Conservation (phyloP, 1,140 invertebrate genomes). For the Neodiprion lecontei region DNA sequence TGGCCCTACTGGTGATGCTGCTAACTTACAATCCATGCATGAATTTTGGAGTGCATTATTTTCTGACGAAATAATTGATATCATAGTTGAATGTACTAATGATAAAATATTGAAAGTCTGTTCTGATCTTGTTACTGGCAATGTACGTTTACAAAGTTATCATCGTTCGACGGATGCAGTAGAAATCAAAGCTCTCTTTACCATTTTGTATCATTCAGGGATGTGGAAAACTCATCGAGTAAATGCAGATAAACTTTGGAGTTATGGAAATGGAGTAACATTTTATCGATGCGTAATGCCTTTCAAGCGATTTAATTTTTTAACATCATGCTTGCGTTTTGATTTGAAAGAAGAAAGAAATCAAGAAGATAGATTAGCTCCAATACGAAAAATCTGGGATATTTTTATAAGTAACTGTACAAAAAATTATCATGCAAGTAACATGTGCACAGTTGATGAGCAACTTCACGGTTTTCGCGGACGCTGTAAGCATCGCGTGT, state of each 20-base stretch:
- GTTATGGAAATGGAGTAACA: slow-evolving; percentile 13
- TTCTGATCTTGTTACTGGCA: no score
- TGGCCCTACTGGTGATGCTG: no score
- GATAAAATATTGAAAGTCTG: no score
- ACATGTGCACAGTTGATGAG: slow-evolving; percentile 46
- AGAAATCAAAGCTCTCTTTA: slow-evolving; percentile 25
- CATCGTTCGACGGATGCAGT: not conserved
- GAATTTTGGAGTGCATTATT: no score
- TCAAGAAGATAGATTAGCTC: slow-evolving; percentile 45
- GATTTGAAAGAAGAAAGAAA: slow-evolving; percentile 41
- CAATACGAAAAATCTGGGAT: slow-evolving; percentile 49
- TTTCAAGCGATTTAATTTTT: slow-evolving; percentile 45
- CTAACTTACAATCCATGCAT: no score
- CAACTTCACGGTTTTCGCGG: slow-evolving; percentile 46
- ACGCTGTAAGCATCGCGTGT: slow-evolving; percentile 43
- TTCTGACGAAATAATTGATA: no score
- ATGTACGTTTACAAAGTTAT: no score
- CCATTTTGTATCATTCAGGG: slow-evolving; percentile 25
- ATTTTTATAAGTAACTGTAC: slow-evolving; percentile 33
- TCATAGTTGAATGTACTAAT: no score
- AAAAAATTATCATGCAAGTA: slow-evolving; percentile 22
- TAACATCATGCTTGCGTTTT: slow-evolving; percentile 46
- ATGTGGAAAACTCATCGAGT: slow-evolving; percentile 12
- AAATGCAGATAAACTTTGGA: slow-evolving; percentile 22
- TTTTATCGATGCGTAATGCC: slow-evolving; percentile 42